Evolutionary conservation across 2,888 invertebrate species (phyloP), one percentile per base, ranked within the genome.

Genomic region (Patella caerulea): DNA sequence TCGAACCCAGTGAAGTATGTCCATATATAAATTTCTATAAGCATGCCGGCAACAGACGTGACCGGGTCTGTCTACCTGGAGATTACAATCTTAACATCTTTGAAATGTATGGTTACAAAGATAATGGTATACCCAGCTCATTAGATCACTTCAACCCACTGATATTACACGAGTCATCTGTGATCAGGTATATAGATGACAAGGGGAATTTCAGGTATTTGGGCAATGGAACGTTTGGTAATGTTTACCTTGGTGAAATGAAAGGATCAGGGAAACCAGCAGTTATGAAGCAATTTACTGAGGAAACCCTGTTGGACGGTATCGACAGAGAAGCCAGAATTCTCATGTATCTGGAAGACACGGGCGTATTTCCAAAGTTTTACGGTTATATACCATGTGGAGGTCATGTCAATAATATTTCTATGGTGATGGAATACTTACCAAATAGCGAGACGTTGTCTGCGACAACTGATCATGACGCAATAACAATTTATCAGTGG

Each of bases 201-300:
- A 17, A 75, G 29, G 71, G 71, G 7, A 55, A 70, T 1, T 75
- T 69, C 19, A 71, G 34, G 3, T 54, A 55, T 24, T 70, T 75
- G 12, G 70, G 75, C 17, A 75, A 56, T n/a, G 75, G 75, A 11
- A 70, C 70, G 9, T 70, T 71, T 24, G 75, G 70, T 11, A 14
- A 52, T 3, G 75, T 75, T n/a, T 75, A 75, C 55, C 69, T 34
- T 45, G 75, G 70, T 3, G 75, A 75, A 71, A 19, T 75, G 53
- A n/a, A 14, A 7, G 55, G 5, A 17, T 55, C 70, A 0, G 29
- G 45, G 55, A 54, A 70, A 71, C 52, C 53, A 7, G 54, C 70
- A 53, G 71, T 75, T 45, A 71, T 75, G 14, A 75, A 75, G 71
- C 65, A 65, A 65, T 65, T 65, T 65, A 19, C 24, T 0, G 19